phyloP scores from a whole-genome alignment of 92 coral and sea anemone genomes.

The Muricea muricata region DNA sequence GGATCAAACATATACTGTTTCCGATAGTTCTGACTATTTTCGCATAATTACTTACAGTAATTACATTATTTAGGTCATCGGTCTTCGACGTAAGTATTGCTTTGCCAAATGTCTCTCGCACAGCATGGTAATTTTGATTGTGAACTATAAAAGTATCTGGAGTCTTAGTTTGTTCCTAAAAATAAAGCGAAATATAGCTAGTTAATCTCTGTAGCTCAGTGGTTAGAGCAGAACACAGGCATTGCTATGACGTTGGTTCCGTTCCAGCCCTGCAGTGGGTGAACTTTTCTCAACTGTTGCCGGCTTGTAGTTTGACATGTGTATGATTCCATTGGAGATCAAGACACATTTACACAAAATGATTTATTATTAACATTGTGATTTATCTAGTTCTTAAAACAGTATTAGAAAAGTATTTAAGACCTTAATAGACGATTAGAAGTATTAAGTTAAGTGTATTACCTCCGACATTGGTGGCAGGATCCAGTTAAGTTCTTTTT shows the following conservation, averaged over 20 bases:
- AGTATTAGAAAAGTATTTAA: too few species aligned
- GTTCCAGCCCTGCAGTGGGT: too few species aligned
- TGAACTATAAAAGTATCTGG: slow-evolving; percentile 57
- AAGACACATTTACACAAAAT: too few species aligned
- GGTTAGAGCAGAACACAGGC: too few species aligned
- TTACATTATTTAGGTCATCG: slow-evolving; percentile 23
- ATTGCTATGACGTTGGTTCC: background rate
- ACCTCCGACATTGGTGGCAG: slow-evolving; percentile 55
- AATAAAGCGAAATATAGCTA: background rate
- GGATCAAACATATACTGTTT: background rate
- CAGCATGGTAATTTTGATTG: slow-evolving; percentile 14
- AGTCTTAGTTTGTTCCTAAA: slow-evolving; percentile 44
- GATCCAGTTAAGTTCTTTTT: slow-evolving; percentile 67
- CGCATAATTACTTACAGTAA: slow-evolving; percentile 31
- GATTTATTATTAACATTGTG: too few species aligned
- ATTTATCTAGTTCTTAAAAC: too few species aligned
- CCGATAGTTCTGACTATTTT: too few species aligned
- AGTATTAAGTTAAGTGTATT: background rate
- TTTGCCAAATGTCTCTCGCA: slow-evolving; percentile 63
- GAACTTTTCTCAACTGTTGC: too few species aligned
- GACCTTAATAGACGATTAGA: background rate
- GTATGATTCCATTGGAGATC: too few species aligned
- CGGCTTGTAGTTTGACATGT: too few species aligned
- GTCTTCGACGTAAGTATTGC: slow-evolving; percentile 50
- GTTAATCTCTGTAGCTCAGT: too few species aligned